phyloP scores from a whole-genome alignment of 2,113 vertebrate species.

The Thalassarche chlororhynchos region DNA sequence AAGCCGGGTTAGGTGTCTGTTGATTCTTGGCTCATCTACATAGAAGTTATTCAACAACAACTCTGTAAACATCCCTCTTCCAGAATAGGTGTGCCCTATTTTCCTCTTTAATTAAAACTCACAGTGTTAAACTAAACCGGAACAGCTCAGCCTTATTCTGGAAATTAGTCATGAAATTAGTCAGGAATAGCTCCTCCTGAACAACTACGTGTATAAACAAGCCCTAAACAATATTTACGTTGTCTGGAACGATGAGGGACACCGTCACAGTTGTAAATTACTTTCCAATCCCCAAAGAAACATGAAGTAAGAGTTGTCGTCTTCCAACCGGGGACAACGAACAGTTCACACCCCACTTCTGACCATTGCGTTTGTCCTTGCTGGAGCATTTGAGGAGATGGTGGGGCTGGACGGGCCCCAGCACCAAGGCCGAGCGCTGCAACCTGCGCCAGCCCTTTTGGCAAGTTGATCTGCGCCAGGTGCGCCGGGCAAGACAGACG shows the following conservation, averaged over 20 bases:
- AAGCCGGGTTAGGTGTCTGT: not conserved
- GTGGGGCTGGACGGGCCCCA: not conserved
- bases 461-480: accelerated
- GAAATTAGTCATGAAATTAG: slow-evolving; percentile 31
- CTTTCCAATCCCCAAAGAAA: not conserved
- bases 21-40: slow-evolving; percentile 3
- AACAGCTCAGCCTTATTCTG: slow-evolving; percentile 5
- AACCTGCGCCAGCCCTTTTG: not conserved
- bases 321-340: not conserved
- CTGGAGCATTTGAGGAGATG: not conserved
- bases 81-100: slow-evolving; percentile 12
- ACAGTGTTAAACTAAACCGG: not conserved
- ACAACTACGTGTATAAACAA: not conserved
- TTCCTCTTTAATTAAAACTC: slow-evolving; percentile 40
- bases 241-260: not conserved
- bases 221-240: not conserved
- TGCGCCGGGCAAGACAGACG: accelerated
- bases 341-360: accelerated
- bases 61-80: not conserved
- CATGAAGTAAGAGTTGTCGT: too few species aligned
- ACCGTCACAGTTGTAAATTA: not conserved
- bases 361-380: not conserved
- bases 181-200: slow-evolving; percentile 1
- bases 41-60: not conserved
- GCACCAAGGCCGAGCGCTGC: not conserved